A percentile compares a stretch with the other conserved stretches of the same genome.
Evolutionary conservation across 2,797 vertebrate species (phyloP).

Genomic region (Champsocephalus gunnari): DNA sequence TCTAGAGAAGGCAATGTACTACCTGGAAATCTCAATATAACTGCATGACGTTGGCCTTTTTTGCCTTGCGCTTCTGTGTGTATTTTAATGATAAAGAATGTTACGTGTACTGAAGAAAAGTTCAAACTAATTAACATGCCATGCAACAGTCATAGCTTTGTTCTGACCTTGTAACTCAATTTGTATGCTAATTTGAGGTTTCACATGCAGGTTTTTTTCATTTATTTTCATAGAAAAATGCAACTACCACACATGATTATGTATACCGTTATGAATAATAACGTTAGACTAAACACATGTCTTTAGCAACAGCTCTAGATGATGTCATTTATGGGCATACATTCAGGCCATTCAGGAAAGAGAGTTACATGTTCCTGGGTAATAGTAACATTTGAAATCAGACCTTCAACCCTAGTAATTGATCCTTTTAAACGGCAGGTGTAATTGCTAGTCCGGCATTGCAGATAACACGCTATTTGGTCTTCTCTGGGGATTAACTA

Average conservation of each 20-base stretch:
- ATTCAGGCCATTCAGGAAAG: not conserved
- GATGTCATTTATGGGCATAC: not conserved
- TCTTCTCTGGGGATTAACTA: not conserved
- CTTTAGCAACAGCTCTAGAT: not conserved
- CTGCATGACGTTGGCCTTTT: not conserved
- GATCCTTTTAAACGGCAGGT: slow-evolving; percentile 8
- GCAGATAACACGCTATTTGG: slow-evolving; percentile 1
- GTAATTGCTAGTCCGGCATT: not conserved
- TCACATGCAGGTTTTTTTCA: not conserved
- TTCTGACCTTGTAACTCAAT: not conserved
- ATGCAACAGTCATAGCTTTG: not conserved
- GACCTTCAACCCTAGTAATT: not conserved
- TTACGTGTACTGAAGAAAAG: not conserved
- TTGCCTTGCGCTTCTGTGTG: not conserved
- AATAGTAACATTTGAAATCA: not conserved
- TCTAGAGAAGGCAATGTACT: no score
- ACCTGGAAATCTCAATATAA: not conserved
- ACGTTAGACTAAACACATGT: not conserved
- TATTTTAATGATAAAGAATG: not conserved
- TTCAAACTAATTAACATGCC: not conserved
- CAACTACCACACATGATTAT: not conserved
- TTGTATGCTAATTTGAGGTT: not conserved
- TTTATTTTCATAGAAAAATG: not conserved
- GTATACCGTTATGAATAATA: not conserved
- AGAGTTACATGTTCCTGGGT: not conserved